Evolutionary conservation across 2,797 vertebrate genomes (phyloP).

Genomic region (Sebastes flavidus): DNA sequence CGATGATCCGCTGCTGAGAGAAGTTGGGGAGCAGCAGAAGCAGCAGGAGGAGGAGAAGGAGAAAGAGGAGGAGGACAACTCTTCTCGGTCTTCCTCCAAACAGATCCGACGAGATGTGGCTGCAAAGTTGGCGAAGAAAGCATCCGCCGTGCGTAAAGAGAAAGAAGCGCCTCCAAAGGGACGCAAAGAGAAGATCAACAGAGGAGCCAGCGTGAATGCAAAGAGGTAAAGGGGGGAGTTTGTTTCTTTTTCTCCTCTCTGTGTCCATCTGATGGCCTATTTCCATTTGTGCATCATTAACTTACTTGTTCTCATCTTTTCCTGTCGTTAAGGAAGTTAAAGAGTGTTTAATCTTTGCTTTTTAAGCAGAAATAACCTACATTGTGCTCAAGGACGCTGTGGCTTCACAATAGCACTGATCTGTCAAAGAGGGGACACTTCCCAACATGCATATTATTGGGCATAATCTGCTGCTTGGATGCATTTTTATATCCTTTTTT

Average conservation of each 20-base stretch:
- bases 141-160: conserved; percentile 20
- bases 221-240: conserved; percentile 75
- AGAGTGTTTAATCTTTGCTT: not conserved
- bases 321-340: not conserved
- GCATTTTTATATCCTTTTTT: not conserved
- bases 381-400: conserved; percentile 51
- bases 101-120: conserved; percentile 47
- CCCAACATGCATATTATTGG: not conserved
- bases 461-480: conserved; percentile 16
- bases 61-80: conserved; percentile 39
- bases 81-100: conserved; percentile 33
- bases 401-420: conserved; percentile 25
- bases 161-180: conserved; percentile 17
- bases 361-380: conserved; percentile 13
- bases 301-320: not conserved
- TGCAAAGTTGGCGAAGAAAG: conserved; percentile 64
- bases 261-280: not conserved
- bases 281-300: not conserved
- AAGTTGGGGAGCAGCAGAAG: conserved; percentile 53
- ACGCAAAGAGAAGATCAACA: conserved; percentile 34
- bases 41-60: not conserved
- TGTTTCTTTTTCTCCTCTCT: conserved; percentile 3
- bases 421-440: conserved; percentile 43
- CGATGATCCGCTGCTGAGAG: conserved; percentile 75
- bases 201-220: conserved; percentile 54